Conservation (phyloP, 2,113 vertebrate species). For the Grus americana region DNA sequence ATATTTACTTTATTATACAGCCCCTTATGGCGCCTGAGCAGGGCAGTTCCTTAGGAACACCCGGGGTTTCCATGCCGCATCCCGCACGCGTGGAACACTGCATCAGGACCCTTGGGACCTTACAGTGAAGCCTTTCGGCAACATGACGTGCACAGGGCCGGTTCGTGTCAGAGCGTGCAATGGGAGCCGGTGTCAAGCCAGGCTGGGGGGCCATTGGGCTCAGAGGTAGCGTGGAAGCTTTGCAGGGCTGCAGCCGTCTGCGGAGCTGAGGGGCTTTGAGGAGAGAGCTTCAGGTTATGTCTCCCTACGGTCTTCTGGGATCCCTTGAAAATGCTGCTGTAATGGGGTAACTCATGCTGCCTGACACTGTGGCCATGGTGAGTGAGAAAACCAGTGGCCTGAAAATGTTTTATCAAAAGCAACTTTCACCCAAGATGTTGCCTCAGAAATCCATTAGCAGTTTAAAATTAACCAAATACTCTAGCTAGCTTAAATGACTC, state of each 20-base stretch:
- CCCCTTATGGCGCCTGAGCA: not conserved
- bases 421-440: not conserved
- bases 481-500: not conserved
- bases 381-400: not conserved
- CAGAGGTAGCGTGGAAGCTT: rapidly evolving
- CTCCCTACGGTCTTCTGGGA: not conserved
- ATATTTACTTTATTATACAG: not conserved
- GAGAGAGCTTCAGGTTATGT: not conserved
- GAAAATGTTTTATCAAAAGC: not conserved
- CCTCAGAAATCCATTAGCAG: not conserved
- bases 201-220: not conserved
- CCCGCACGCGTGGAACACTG: rapidly evolving
- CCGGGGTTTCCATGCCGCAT: not conserved
- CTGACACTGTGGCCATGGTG: not conserved
- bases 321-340: not conserved
- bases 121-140: not conserved
- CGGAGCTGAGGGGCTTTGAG: not conserved
- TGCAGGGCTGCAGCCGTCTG: not conserved
- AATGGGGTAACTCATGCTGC: rapidly evolving
- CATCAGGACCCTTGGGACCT: not conserved
- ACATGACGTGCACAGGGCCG: rapidly evolving
- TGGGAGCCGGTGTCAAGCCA: not conserved
- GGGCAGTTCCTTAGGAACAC: not conserved
- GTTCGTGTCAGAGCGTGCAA: rapidly evolving
- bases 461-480: slow-evolving; percentile 4